Evolutionary conservation across 2,797 vertebrate genomes (phyloP).

Genomic region (Rhabdophis nuchalis): DNA sequence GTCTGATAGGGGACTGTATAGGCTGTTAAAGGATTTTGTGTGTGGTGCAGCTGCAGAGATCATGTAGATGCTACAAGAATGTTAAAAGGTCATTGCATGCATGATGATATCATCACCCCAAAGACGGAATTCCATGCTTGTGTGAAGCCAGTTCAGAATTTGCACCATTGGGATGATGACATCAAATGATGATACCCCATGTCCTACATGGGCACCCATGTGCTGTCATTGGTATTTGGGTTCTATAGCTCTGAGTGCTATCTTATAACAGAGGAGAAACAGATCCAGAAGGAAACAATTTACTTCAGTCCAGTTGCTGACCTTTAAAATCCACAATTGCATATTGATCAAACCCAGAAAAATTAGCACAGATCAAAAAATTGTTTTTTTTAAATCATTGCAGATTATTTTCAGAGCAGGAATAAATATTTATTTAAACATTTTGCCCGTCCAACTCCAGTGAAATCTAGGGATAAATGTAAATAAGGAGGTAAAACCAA

Average conservation of each 20-base stretch:
- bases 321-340: constrained; percentile 1
- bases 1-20: neutral
- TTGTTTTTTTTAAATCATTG: neutral
- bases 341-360: neutral
- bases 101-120: neutral
- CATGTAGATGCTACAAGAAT: neutral
- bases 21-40: accelerated
- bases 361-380: neutral
- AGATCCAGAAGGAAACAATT: constrained; percentile 2
- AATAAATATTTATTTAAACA: neutral
- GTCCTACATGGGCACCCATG: neutral
- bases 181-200: neutral
- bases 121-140: neutral
- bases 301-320: neutral
- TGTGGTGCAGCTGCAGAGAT: neutral
- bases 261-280: constrained; percentile 18
- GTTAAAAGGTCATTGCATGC: neutral
- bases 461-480: neutral
- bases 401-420: neutral
- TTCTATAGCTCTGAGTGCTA: neutral
- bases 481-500: neutral
- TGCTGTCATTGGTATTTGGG: neutral
- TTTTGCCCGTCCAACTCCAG: neutral
- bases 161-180: neutral
- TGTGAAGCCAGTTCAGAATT: neutral